phyloP scores from a whole-genome alignment of 2,113 vertebrate genomes.

The cat (Felis catus) region DNA sequence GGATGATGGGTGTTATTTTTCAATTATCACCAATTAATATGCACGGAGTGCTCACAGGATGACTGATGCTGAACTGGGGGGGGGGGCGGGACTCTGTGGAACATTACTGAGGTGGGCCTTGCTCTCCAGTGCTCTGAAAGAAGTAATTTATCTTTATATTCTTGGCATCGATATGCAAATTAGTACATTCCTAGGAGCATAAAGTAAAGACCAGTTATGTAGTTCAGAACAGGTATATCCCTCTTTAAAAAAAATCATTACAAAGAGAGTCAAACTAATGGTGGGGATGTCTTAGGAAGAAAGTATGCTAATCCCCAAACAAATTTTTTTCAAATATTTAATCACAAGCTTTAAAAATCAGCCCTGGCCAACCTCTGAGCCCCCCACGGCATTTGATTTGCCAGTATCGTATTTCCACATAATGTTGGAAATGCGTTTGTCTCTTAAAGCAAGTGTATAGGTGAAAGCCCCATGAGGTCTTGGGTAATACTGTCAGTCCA shows the following conservation, averaged over 20 bases:
- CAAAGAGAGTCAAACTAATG: neutral
- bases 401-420: neutral
- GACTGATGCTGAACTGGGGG: slow-evolving; percentile 31
- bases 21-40: slow-evolving; percentile 77
- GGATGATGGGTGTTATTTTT: slow-evolving; percentile 61
- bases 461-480: neutral
- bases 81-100: neutral
- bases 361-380: neutral
- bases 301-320: neutral
- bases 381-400: neutral
- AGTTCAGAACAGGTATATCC: neutral
- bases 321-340: slow-evolving; percentile 32
- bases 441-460: neutral
- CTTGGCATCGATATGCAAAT: slow-evolving; percentile 64
- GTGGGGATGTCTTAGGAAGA: neutral
- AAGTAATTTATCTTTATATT: slow-evolving; percentile 71
- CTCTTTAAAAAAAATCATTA: slow-evolving; percentile 21
- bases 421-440: neutral
- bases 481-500: neutral
- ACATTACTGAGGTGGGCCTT: neutral
- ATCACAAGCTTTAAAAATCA: slow-evolving; percentile 35
- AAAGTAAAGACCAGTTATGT: neutral
- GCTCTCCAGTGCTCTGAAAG: slow-evolving; percentile 45
- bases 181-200: neutral
- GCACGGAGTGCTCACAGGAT: neutral